Conservation (phyloP, 2,113 vertebrate species). For the Prolemur simus region DNA sequence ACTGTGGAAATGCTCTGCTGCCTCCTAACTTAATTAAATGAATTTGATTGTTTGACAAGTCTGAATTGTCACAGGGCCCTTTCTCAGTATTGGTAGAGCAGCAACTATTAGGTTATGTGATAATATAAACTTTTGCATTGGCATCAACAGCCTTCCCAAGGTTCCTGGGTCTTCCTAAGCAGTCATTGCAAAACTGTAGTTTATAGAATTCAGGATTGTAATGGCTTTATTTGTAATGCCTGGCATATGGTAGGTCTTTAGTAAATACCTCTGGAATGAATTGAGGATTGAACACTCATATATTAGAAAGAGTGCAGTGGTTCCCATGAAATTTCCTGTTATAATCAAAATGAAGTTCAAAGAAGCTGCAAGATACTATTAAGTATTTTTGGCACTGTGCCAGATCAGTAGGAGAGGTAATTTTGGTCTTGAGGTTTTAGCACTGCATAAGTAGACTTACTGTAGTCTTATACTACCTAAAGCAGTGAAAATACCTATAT, state of each 20-base stretch:
- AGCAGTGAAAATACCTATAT: neutral
- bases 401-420: neutral
- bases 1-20: neutral
- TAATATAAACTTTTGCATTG: neutral
- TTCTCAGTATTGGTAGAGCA: neutral
- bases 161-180: neutral
- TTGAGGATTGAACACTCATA: neutral
- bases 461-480: neutral
- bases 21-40: neutral
- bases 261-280: neutral
- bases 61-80: neutral
- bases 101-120: neutral
- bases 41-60: neutral
- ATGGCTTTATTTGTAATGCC: neutral
- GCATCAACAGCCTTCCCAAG: neutral
- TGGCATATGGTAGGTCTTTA: neutral
- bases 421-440: conserved; percentile 46
- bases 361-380: neutral
- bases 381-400: neutral
- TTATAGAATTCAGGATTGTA: neutral
- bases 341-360: conserved; percentile 1
- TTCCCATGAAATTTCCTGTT: conserved; percentile 31
- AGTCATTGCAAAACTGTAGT: neutral
- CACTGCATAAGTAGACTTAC: neutral
- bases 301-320: neutral